Percentiles rank a stretch among this genome's conserved stretches.
Evolutionary conservation across 2,888 invertebrate genomes (phyloP).

Genomic region (Eilema caniola): DNA sequence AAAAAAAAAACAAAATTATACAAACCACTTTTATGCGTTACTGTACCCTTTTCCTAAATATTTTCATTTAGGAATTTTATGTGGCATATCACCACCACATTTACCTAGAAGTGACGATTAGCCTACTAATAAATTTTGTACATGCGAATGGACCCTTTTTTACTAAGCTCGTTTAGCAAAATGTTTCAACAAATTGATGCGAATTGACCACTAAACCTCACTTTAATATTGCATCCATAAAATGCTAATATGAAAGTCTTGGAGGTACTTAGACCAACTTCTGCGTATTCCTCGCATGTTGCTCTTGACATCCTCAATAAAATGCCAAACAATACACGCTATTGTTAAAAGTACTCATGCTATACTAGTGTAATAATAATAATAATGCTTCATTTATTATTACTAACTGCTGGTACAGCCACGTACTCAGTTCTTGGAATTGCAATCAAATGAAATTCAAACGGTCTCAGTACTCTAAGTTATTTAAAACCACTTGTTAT

Average conservation of each 20-base stretch:
- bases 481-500: neutral
- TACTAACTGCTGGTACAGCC: neutral
- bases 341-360: neutral
- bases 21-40: no score
- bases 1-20: no score
- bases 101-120: no score
- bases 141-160: no score
- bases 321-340: conserved; percentile 2
- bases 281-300: neutral
- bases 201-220: neutral
- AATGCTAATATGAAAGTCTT: neutral
- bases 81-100: no score
- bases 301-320: neutral
- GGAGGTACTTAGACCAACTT: no score
- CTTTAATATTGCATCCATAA: neutral
- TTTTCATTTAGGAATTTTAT: no score
- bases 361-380: neutral
- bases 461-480: conserved; percentile 9
- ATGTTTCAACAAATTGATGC: no score
- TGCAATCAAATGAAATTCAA: conserved; percentile 17
- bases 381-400: conserved; percentile 7
- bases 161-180: no score
- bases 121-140: no score
- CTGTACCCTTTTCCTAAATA: no score
- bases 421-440: neutral